Base-by-base conservation (phyloP, 2,113 vertebrate genomes). In the Myanophis thanlyinensis region DNA sequence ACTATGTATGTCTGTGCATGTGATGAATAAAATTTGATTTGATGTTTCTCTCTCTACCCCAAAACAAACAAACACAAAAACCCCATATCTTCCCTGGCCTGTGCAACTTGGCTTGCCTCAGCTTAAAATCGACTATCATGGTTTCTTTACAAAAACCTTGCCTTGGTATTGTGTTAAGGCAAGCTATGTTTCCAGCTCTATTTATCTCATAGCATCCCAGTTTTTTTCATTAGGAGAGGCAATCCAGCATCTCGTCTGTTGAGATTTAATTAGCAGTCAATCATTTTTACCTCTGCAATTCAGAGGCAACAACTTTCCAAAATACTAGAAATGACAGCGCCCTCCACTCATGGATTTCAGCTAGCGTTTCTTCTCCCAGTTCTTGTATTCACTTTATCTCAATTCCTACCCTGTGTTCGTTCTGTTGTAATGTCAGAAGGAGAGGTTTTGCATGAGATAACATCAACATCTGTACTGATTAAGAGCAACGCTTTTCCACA, bases 381-480 rank as follows among this genome's bases (percentile, higher is more conserved):
- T 40, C 89, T 48, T 85, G 1, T 89, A 3, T 30, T 5, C 56
- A 94, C 40, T 86, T 93, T 85, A 53, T 85, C 93, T 94, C 95
- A 85, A 49, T 92, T 93, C 48, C 48, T 53, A 8, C n/a, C 93
- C 67, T 0, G 92, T 92, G 87, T 44, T 35, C 52, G 51, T 85
- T 89, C 22, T 93, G 22, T 67, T 96, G 94, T 93, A 92, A 56
- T 73, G 4, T 62, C 92, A 97, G 88, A 93, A 93, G 95, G 47
- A 40, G 35, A 80, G 40, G 93, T 97, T 90, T 95, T 97, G 86
- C 94, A 94, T 96, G 97, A 91, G 92, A 93, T 84, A 96, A 90
- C 92, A 94, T 95, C 62, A 67, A 7, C 94, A 95, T 95, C 95
- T 93, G 95, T 95, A 97, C 96, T 96, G 96, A 96, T 97, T 97